These are phyloP conservation scores for Laupala kohalensis DNA, from an alignment of 1,140 invertebrate species.

Conservation along the genomic window DNA sequence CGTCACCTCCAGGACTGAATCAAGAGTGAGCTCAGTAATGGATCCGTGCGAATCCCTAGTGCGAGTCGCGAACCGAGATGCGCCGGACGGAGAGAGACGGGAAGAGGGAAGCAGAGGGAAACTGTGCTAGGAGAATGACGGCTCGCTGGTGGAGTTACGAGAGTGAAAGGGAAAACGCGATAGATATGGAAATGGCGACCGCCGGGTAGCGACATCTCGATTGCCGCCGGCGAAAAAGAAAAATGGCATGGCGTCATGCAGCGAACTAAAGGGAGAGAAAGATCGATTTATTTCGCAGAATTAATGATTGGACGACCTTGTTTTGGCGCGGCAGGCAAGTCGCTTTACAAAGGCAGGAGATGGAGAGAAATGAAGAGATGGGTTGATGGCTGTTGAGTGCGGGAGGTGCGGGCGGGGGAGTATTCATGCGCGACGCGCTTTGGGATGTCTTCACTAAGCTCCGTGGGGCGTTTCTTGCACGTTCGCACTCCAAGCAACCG, in stretches of 20 bases:
- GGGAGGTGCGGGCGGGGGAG: too few relatives aligned
- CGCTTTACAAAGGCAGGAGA: background rate
- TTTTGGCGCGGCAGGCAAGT: background rate
- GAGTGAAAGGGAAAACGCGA: background rate
- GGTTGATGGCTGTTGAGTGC: too few relatives aligned
- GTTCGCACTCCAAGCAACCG: too few relatives aligned
- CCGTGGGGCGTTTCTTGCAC: too few relatives aligned
- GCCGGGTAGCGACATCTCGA: too few relatives aligned
- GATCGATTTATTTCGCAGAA: background rate
- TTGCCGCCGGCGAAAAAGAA: background rate
- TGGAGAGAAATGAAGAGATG: background rate
- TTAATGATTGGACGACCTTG: background rate
- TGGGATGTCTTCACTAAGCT: too few relatives aligned
- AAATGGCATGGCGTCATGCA: background rate
- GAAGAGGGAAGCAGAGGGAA: too few relatives aligned
- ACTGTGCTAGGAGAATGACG: background rate
- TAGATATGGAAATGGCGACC: background rate
- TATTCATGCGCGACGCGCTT: too few relatives aligned
- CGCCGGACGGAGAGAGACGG: too few relatives aligned
- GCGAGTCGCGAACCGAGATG: background rate
- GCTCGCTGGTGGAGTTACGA: background rate
- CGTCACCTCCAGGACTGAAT: too few relatives aligned
- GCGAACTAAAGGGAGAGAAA: background rate
- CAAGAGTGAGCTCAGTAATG: too few relatives aligned
- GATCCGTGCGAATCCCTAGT: too few relatives aligned